Conservation (phyloP, 2,888 invertebrate species). For the Thysanoteuthis rhombus region DNA sequence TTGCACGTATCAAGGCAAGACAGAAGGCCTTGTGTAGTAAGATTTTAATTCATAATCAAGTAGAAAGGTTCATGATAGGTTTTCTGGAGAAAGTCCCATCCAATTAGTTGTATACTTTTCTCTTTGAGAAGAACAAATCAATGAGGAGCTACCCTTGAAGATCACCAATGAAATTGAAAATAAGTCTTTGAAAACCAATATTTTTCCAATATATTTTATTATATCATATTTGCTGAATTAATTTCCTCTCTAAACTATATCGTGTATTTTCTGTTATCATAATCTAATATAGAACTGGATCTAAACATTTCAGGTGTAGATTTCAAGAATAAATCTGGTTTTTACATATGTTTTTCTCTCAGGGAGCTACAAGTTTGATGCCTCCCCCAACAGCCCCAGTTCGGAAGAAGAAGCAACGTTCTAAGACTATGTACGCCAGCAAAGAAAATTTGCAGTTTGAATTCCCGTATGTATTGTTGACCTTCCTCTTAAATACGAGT, state of each 20-base stretch:
- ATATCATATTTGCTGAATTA: not conserved
- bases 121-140: no score
- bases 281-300: not conserved
- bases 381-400: slow-evolving; percentile 46
- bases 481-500: not conserved
- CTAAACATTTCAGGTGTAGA: not conserved
- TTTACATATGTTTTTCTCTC: not conserved
- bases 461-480: not conserved
- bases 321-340: not conserved
- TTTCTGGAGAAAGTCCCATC: no score
- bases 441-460: slow-evolving; percentile 25
- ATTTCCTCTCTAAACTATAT: not conserved
- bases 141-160: no score
- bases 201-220: not conserved
- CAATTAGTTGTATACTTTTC: no score
- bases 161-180: no score
- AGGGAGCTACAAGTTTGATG: slow-evolving; percentile 43
- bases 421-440: slow-evolving; percentile 20
- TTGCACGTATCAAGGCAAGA: no score
- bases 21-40: no score
- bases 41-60: no score
- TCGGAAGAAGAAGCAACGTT: slow-evolving; percentile 34
- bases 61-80: no score
- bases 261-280: no score
- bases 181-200: no score